These are phyloP conservation scores for Felis chaus DNA, from an alignment of 2,113 vertebrate species.

Conservation along the genomic window DNA sequence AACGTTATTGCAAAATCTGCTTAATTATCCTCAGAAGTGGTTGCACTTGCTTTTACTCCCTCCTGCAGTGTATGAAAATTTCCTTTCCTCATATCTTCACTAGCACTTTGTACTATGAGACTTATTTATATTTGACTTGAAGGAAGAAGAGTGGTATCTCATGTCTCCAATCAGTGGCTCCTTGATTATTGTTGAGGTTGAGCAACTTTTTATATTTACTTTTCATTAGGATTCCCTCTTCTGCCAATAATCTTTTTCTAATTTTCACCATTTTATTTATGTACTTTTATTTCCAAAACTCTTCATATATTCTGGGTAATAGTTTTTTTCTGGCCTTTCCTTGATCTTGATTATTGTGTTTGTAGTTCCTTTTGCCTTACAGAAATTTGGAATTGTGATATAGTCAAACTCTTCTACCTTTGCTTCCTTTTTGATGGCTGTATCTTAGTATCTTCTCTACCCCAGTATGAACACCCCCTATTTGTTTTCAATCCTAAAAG, in stretches of 20 bases:
- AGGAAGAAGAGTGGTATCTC: not conserved
- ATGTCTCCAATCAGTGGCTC: not conserved
- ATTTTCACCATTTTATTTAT: not conserved
- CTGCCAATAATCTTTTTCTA: not conserved
- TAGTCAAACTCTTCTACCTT: not conserved
- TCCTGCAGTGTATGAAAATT: not conserved
- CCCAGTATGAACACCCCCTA: not conserved
- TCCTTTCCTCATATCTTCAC: not conserved
- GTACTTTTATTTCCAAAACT: not conserved
- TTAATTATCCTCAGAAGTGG: not conserved
- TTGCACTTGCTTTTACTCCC: not conserved
- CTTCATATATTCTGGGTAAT: not conserved
- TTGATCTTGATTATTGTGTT: not conserved
- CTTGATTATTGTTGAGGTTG: not conserved
- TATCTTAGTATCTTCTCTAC: not conserved
- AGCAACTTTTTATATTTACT: not conserved
- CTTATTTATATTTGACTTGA: not conserved
- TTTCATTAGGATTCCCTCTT: not conserved
- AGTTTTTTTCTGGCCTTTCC: not conserved
- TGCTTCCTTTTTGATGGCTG: not conserved
- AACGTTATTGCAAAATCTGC: not conserved
- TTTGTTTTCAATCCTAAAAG: constrained; percentile 22
- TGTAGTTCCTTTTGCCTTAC: not conserved
- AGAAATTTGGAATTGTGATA: not conserved
- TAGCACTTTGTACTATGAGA: not conserved